Conservation (phyloP, 2,113 vertebrate species). For the Dipodomys spectabilis region DNA sequence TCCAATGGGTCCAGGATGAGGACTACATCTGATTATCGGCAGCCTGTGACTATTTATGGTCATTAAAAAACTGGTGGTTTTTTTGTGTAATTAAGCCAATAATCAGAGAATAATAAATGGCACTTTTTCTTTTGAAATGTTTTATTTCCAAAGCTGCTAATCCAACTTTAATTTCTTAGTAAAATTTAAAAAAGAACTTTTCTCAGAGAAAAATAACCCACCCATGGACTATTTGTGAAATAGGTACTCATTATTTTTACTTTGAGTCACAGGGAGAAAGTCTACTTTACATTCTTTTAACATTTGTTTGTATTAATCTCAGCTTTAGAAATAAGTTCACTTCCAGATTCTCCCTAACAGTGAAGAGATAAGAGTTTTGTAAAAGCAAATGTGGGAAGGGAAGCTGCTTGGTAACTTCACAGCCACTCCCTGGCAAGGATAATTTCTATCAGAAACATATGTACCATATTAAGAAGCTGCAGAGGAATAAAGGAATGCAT, state of each 20-base stretch:
- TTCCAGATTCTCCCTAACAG: slow-evolving; percentile 14
- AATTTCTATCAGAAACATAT: not conserved
- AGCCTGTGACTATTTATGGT: not conserved
- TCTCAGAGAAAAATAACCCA: not conserved
- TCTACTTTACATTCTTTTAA: not conserved
- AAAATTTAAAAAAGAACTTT: not conserved
- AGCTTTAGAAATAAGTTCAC: not conserved
- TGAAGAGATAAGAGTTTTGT: slow-evolving; percentile 32
- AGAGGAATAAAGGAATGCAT: not conserved
- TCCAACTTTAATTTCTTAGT: slow-evolving; percentile 22
- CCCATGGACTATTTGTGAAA: slow-evolving; percentile 38
- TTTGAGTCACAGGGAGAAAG: not conserved
- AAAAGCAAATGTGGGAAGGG: not conserved
- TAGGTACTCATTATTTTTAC: not conserved
- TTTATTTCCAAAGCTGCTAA: slow-evolving; percentile 38
- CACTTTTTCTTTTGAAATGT: not conserved
- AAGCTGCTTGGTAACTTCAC: not conserved
- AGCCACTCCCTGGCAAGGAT: not conserved
- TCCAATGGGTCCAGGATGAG: not conserved
- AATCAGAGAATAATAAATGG: not conserved
- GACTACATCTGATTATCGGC: not conserved
- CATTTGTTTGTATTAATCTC: not conserved
- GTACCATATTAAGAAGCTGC: slow-evolving; percentile 19
- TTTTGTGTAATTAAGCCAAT: not conserved
- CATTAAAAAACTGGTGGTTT: not conserved